Percentiles rank a stretch among this genome's conserved stretches.
Evolutionary conservation across 2,888 invertebrate genomes (phyloP).

Genomic region (Chymomyza amoena): DNA sequence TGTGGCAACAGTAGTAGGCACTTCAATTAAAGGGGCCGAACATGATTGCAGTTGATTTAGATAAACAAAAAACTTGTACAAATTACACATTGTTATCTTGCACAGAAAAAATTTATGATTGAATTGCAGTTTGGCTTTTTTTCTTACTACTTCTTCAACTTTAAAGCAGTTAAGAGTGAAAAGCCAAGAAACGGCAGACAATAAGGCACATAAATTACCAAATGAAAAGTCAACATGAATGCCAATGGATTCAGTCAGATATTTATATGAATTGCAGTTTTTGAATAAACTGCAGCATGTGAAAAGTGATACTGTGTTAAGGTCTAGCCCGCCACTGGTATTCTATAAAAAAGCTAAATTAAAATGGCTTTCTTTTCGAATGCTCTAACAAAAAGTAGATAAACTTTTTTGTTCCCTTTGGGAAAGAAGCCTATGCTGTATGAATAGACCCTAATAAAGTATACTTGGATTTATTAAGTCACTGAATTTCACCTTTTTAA

Average conservation of each 20-base stretch:
- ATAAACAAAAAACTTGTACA: slow-evolving; percentile 56
- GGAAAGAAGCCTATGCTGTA: no score
- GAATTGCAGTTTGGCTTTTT: slow-evolving; percentile 42
- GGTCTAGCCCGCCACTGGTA: background rate
- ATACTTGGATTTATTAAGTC: no score
- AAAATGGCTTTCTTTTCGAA: background rate
- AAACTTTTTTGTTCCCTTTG: no score
- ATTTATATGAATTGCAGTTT: slow-evolving; percentile 38
- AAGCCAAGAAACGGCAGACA: slow-evolving; percentile 28
- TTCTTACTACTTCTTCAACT: slow-evolving; percentile 21
- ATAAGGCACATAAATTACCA: slow-evolving; percentile 48
- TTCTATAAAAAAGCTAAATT: background rate
- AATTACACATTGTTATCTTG: slow-evolving; percentile 62
- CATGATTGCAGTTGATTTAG: slow-evolving; percentile 31
- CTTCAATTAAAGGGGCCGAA: slow-evolving; percentile 9
- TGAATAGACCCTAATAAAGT: no score
- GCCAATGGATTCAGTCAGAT: slow-evolving; percentile 46
- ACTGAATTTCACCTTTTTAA: no score
- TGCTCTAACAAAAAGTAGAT: no score
- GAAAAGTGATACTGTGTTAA: background rate
- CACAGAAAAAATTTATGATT: slow-evolving; percentile 53
- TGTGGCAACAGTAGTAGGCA: background rate
- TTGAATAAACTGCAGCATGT: slow-evolving; percentile 11
- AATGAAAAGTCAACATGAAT: slow-evolving; percentile 45
- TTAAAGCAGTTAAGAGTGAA: slow-evolving; percentile 40